Evolutionary conservation across 2,113 vertebrate species (phyloP).

Genomic region (Micronycteris hirsuta): DNA sequence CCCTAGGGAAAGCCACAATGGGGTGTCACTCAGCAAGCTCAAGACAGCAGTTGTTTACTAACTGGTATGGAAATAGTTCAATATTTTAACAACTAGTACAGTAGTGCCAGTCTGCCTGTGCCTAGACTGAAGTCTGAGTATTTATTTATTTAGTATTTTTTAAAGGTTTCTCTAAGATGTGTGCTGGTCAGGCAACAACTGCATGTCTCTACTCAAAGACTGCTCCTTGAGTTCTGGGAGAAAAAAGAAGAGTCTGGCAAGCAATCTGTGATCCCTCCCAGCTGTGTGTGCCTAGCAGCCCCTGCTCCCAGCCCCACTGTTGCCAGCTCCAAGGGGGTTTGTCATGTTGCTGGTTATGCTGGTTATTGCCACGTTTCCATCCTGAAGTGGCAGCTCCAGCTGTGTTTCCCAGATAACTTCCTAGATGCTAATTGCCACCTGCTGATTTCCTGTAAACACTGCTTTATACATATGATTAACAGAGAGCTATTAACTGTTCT

Average conservation of each 20-base stretch:
- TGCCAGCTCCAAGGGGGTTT: neutral
- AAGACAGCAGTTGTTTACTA: neutral
- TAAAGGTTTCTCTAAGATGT: neutral
- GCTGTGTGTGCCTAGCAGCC: neutral
- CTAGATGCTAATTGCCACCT: conserved; percentile 67
- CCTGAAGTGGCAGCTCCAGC: conserved; percentile 53
- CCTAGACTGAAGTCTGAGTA: neutral
- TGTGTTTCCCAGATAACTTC: conserved; percentile 45
- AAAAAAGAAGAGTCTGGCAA: neutral
- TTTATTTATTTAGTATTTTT: neutral
- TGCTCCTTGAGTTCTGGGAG: neutral
- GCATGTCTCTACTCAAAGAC: neutral
- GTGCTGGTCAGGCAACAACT: neutral
- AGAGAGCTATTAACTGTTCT: conserved; percentile 35
- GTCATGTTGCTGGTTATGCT: neutral
- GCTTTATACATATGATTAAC: conserved; percentile 60
- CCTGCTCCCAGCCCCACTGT: neutral
- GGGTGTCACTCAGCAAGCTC: neutral
- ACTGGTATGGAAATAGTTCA: neutral
- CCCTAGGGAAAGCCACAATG: neutral
- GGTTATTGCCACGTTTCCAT: neutral
- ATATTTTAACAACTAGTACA: neutral
- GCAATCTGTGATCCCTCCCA: neutral
- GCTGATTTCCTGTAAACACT: conserved; percentile 60
- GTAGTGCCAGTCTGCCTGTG: neutral